phyloP scores from a whole-genome alignment of 2,113 vertebrate species.

The Chitala chitala region DNA sequence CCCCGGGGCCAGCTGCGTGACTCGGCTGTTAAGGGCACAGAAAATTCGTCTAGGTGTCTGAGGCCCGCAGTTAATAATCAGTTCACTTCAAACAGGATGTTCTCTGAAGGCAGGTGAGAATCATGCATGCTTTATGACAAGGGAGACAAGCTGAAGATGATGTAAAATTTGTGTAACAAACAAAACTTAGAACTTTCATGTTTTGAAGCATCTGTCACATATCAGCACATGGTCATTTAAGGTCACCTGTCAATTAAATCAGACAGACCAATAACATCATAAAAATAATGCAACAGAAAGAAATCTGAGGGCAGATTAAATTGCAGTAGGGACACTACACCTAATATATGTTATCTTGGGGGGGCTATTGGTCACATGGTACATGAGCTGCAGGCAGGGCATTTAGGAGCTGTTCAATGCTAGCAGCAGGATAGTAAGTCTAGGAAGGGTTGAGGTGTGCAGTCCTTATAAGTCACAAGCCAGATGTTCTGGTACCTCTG shows the following conservation, averaged over 20 bases:
- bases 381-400: no score
- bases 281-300: no score
- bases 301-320: no score
- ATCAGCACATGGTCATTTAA: no score
- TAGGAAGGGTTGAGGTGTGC: neutral
- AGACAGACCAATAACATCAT: no score
- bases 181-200: neutral
- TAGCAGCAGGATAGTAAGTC: neutral
- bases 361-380: no score
- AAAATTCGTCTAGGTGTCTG: neutral
- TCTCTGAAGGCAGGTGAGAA: neutral
- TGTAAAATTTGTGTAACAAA: neutral
- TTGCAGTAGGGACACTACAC: no score
- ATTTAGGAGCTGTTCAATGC: neutral
- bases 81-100: neutral
- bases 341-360: no score
- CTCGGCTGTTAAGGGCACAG: neutral
- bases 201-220: neutral
- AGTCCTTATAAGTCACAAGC: neutral
- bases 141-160: neutral
- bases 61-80: neutral
- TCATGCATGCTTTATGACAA: neutral
- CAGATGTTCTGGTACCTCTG: conserved; percentile 4
- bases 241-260: no score
- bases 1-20: neutral